These are phyloP conservation scores for Tiliqua scincoides DNA, from an alignment of 2,113 vertebrate species.

Conservation along the genomic window DNA sequence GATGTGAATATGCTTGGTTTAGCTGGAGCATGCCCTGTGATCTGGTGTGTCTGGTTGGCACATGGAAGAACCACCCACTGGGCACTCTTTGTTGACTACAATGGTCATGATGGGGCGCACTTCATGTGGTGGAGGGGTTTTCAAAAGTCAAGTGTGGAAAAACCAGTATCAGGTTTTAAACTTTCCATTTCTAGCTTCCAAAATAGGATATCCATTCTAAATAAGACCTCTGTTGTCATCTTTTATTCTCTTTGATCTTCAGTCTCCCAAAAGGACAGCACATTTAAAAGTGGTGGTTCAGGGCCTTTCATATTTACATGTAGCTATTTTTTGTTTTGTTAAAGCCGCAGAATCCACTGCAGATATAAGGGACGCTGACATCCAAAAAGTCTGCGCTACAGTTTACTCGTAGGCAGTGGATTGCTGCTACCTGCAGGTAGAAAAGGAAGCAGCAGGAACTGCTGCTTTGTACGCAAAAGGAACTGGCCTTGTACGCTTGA, in stretches of 20 bases:
- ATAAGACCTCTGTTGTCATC: neutral
- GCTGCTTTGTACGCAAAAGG: no score
- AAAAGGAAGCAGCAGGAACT: constrained; percentile 2
- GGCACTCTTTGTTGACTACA: neutral
- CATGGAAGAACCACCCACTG: neutral
- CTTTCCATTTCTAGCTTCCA: neutral
- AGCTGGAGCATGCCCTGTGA: no score
- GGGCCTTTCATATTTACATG: no score
- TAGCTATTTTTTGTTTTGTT: neutral
- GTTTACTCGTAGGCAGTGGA: neutral
- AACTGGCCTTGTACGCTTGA: neutral
- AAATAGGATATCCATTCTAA: neutral
- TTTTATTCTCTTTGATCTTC: neutral
- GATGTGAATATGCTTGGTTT: no score
- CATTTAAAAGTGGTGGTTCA: neutral
- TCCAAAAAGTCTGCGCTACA: neutral
- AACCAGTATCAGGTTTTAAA: neutral
- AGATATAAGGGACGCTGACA: neutral
- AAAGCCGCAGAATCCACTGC: neutral
- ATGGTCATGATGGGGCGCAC: neutral
- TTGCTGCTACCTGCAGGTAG: constrained; percentile 27
- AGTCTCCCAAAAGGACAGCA: neutral
- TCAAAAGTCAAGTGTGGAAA: neutral
- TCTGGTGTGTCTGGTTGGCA: neutral
- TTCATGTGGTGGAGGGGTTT: no score